phyloP scores from a whole-genome alignment of 2,113 vertebrate genomes.

The Leptocoma aspasia region DNA sequence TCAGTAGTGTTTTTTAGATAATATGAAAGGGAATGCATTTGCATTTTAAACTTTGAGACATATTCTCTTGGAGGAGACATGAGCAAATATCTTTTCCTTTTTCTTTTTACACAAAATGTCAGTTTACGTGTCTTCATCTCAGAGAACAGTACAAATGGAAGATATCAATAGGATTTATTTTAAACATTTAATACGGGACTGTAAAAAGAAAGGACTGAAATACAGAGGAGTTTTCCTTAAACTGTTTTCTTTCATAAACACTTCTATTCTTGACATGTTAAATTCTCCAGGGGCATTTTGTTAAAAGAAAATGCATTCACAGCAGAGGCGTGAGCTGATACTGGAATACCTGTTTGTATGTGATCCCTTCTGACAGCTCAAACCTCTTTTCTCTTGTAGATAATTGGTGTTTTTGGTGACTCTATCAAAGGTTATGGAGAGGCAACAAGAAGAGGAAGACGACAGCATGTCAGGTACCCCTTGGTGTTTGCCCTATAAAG shows the following conservation, averaged over 20 bases:
- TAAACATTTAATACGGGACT: neutral
- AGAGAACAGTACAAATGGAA: neutral
- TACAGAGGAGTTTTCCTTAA: neutral
- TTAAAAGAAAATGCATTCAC: neutral
- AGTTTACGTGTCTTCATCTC: neutral
- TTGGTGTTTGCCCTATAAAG: neutral
- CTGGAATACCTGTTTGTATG: neutral
- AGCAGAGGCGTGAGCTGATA: neutral
- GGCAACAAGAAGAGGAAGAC: constrained; percentile 85
- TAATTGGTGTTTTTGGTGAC: constrained; percentile 88
- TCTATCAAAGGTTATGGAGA: constrained; percentile 91
- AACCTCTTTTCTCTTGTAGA: constrained; percentile 64
- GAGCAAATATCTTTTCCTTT: neutral
- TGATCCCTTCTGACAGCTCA: neutral
- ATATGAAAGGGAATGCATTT: neutral
- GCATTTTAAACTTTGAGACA: neutral
- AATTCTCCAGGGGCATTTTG: neutral
- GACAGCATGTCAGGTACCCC: constrained; percentile 88
- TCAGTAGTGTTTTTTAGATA: neutral
- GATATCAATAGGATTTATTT: neutral
- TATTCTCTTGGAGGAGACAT: neutral
- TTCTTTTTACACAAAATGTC: neutral
- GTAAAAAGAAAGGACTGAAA: neutral
- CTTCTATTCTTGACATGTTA: neutral
- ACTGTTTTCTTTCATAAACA: neutral